These are phyloP conservation scores for Keiferia lycopersicella DNA, from an alignment of 2,888 invertebrate species.

Conservation along the genomic window DNA sequence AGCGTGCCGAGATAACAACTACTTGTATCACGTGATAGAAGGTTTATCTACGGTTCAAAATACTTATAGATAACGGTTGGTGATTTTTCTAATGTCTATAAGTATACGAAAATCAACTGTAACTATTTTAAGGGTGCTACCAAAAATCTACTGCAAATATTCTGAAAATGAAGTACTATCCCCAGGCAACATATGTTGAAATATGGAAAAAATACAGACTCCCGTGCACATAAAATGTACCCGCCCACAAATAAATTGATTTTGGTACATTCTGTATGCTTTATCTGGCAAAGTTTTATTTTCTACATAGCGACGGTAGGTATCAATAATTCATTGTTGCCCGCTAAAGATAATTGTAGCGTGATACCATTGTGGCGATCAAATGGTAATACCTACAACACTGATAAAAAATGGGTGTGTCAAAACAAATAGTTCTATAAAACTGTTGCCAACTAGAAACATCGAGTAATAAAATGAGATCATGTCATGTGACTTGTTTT, in stretches of 20 bases:
- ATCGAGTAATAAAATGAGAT: background rate
- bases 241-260: no score
- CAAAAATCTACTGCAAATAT: no score
- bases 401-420: conserved; percentile 3
- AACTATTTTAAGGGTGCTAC: background rate
- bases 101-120: no score
- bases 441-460: background rate
- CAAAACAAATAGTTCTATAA: background rate
- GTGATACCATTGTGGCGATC: background rate
- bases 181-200: no score
- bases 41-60: conserved; percentile 1
- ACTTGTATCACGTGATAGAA: background rate
- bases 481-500: background rate
- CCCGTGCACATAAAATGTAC: no score
- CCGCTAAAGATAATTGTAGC: background rate
- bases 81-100: background rate
- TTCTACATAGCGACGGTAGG: background rate
- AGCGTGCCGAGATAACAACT: background rate
- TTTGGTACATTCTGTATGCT: no score
- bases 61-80: background rate
- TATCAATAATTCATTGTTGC: background rate
- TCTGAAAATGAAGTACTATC: no score
- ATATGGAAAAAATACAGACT: no score
- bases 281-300: background rate
- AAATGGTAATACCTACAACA: background rate